Conservation (phyloP, 2,113 vertebrate genomes). For the Dicentrarchus labrax region DNA sequence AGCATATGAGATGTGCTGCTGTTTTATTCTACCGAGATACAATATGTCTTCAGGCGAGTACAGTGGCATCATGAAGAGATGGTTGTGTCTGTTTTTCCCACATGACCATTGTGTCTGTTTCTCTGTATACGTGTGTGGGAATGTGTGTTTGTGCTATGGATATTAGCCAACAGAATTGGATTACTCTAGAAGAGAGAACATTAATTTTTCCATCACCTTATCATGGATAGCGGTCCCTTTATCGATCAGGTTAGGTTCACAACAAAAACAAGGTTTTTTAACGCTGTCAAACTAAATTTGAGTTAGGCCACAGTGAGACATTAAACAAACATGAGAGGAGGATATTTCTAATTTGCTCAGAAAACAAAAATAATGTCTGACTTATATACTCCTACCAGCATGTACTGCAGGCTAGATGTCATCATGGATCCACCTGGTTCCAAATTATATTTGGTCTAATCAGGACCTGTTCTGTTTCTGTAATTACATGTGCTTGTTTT, state of each 20-base stretch:
- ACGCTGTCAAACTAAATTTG: constrained; percentile 53
- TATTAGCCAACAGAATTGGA: constrained; percentile 71
- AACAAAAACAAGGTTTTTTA: constrained; percentile 18
- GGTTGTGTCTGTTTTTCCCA: constrained; percentile 36
- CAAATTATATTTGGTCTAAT: not conserved
- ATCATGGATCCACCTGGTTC: not conserved
- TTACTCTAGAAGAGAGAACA: constrained; percentile 56
- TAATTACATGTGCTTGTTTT: not conserved
- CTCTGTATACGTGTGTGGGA: constrained; percentile 21
- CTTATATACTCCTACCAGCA: not conserved
- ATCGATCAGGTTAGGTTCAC: constrained; percentile 65
- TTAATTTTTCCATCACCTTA: constrained; percentile 68
- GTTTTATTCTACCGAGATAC: constrained; percentile 38
- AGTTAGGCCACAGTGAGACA: constrained; percentile 31
- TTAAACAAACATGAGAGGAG: constrained; percentile 28
- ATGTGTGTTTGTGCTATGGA: constrained; percentile 63
- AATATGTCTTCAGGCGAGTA: constrained; percentile 50
- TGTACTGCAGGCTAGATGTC: constrained; percentile 1
- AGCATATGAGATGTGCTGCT: constrained; percentile 39
- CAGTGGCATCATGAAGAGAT: constrained; percentile 51
- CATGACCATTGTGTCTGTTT: constrained; percentile 35
- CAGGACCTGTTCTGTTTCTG: not conserved
- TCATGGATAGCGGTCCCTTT: constrained; percentile 56
- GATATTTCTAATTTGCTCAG: constrained; percentile 31
- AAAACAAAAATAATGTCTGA: constrained; percentile 10